Evolutionary conservation across 1,140 invertebrate genomes (phyloP).

Genomic region (Drosophila kohkoa): DNA sequence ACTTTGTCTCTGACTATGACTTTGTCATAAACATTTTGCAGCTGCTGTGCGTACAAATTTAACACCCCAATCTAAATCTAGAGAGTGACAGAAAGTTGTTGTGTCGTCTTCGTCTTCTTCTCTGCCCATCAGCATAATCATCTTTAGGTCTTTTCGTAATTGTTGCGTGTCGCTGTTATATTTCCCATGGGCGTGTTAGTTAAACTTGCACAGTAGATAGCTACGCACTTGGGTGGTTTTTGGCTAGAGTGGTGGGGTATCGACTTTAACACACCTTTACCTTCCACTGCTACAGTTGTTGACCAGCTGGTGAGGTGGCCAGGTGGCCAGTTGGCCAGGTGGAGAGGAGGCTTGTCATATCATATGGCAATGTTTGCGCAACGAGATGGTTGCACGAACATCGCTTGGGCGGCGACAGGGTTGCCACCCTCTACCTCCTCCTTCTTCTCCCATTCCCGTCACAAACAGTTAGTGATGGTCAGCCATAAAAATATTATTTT

Average conservation of each 20-base stretch:
- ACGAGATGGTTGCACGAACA: constrained; percentile 67
- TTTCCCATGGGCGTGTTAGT: constrained; percentile 76
- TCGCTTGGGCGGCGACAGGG: constrained; percentile 29
- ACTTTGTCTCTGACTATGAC: constrained; percentile 41
- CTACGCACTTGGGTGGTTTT: constrained; percentile 26
- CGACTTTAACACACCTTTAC: background rate
- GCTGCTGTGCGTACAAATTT: constrained; percentile 7
- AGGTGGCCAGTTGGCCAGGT: constrained; percentile 18
- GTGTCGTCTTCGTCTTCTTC: background rate
- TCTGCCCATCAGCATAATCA: constrained; percentile 38
- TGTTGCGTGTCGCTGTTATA: constrained; percentile 78
- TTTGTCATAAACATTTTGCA: background rate
- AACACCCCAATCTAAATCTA: constrained; percentile 22
- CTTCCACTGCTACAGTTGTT: background rate
- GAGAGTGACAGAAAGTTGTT: background rate
- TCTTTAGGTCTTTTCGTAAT: constrained; percentile 55
- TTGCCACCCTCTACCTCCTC: background rate
- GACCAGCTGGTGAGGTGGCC: constrained; percentile 16
- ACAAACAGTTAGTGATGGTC: constrained; percentile 23
- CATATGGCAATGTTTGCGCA: constrained; percentile 78
- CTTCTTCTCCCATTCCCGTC: background rate
- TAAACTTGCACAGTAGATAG: constrained; percentile 10
- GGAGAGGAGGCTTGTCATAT: constrained; percentile 56
- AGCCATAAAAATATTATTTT: background rate
- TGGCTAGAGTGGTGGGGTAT: background rate